phyloP scores from a whole-genome alignment of 1,140 invertebrate genomes.

The Spodoptera frugiperda region DNA sequence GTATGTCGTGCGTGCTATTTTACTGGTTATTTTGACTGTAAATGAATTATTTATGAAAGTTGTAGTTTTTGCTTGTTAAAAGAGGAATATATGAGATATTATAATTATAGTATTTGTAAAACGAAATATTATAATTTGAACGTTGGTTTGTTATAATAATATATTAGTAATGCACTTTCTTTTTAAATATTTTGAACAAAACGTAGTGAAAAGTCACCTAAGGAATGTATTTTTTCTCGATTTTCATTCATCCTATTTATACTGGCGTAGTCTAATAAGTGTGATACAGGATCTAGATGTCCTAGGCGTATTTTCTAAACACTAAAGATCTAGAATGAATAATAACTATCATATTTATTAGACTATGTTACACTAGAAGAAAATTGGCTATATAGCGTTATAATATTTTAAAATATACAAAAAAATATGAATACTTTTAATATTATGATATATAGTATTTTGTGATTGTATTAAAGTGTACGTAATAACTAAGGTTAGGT shows the following conservation, averaged over 20 bases:
- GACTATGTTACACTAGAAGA: slow-evolving; percentile 8
- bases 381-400: slow-evolving; percentile 12
- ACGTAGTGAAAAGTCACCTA: slow-evolving; percentile 1
- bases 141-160: neutral
- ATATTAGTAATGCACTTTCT: neutral
- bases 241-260: slow-evolving; percentile 18
- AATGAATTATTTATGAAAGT: slow-evolving; percentile 25
- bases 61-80: slow-evolving; percentile 32
- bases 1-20: slow-evolving; percentile 19
- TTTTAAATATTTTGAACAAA: slow-evolving; percentile 4
- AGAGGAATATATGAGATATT: slow-evolving; percentile 19
- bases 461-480: slow-evolving; percentile 56
- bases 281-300: neutral
- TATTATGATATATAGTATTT: slow-evolving; percentile 52
- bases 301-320: neutral
- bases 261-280: slow-evolving; percentile 11
- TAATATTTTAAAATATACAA: slow-evolving; percentile 44
- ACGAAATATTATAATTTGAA: slow-evolving; percentile 8
- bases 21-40: slow-evolving; percentile 33
- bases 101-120: neutral
- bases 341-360: slow-evolving; percentile 7
- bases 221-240: slow-evolving; percentile 36
- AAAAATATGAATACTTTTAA: slow-evolving; percentile 47
- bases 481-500: slow-evolving; percentile 52
- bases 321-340: neutral